Conservation (phyloP, 1,140 invertebrate genomes). For the Helicoverpa armigera region DNA sequence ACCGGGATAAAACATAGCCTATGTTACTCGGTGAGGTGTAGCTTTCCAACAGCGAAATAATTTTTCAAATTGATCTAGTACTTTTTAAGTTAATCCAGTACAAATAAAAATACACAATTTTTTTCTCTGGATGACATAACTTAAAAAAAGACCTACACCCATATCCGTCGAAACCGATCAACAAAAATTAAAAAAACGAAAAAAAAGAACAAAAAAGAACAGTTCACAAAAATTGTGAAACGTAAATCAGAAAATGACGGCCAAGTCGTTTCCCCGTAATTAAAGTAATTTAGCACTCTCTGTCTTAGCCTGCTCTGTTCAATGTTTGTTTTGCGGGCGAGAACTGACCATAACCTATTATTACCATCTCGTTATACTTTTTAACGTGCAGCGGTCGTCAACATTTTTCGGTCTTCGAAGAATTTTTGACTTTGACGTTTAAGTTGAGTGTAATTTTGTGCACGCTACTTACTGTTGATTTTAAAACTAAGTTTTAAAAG, state of each 20-base stretch:
- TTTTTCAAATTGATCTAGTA: too few relatives aligned
- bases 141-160: neutral
- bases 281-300: conserved; percentile 83
- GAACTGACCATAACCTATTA: conserved; percentile 83
- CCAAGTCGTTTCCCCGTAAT: conserved; percentile 66
- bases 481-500: neutral
- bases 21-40: too few relatives aligned
- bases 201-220: conserved; percentile 41
- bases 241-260: conserved; percentile 57
- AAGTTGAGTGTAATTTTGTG: conserved; percentile 34
- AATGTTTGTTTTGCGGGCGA: conserved; percentile 84
- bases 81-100: too few relatives aligned
- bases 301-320: conserved; percentile 66
- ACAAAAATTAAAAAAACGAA: too few relatives aligned
- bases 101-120: too few relatives aligned
- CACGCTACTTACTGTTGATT: conserved; percentile 32
- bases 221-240: conserved; percentile 44
- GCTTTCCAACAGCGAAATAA: too few relatives aligned
- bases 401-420: conserved; percentile 50
- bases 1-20: too few relatives aligned
- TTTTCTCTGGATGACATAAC: neutral
- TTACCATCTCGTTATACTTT: conserved; percentile 82
- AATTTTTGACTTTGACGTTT: conserved; percentile 19
- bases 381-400: conserved; percentile 72
- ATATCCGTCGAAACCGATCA: conserved; percentile 35